A percentile compares a stretch with the other conserved stretches of the same genome.
phyloP scores from a whole-genome alignment of 2,113 vertebrate species.

The Accipiter virgatus region DNA sequence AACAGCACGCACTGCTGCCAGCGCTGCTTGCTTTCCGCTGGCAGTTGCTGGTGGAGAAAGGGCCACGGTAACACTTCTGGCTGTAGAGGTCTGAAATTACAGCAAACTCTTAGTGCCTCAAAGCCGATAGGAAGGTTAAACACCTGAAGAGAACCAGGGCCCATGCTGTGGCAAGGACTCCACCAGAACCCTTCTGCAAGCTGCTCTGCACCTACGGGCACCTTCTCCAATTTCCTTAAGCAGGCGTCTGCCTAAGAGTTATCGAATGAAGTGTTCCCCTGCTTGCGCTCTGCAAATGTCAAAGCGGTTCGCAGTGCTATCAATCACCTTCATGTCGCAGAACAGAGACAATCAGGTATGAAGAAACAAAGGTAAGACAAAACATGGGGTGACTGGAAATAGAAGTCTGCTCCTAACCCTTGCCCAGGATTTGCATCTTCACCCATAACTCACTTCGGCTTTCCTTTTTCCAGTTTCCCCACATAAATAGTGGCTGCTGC shows the following conservation, averaged over 20 bases:
- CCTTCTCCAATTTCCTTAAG: not conserved
- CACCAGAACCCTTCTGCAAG: not conserved
- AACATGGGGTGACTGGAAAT: not conserved
- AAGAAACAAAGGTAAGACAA: not conserved
- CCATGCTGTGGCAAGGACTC: not conserved
- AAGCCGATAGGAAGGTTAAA: not conserved
- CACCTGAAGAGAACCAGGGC: not conserved
- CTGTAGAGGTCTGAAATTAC: not conserved
- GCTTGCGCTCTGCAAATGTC: not conserved
- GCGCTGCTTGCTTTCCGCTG: not conserved
- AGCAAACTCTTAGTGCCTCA: not conserved
- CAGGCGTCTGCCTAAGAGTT: not conserved
- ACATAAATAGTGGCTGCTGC: rapidly evolving
- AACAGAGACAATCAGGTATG: not conserved
- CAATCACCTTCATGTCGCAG: not conserved
- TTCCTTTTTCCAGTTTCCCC: not conserved
- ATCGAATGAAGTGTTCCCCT: not conserved
- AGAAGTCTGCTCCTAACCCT: not conserved
- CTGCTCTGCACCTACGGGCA: not conserved
- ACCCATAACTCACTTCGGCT: not conserved
- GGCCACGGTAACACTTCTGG: rapidly evolving
- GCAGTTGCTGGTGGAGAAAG: not conserved
- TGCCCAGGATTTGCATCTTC: not conserved
- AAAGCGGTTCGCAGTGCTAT: not conserved
- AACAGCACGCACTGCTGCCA: not conserved